Conservation (phyloP, 2,797 vertebrate species). For the Peromyscus eremicus region DNA sequence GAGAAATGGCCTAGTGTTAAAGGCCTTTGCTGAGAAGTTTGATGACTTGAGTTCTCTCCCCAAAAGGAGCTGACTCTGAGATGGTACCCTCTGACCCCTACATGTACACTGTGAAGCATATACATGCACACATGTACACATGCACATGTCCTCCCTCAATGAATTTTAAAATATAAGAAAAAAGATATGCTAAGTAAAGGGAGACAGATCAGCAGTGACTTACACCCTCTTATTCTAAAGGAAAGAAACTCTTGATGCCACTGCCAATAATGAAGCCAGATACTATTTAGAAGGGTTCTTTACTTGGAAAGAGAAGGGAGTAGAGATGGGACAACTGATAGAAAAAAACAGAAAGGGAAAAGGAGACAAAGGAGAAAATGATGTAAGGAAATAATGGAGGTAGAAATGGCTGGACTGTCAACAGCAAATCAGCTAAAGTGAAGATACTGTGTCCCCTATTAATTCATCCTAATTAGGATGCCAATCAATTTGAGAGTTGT, state of each 20-base stretch:
- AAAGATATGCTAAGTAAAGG: neutral
- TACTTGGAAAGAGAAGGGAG: neutral
- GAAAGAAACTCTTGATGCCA: neutral
- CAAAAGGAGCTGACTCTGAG: neutral
- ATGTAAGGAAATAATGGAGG: neutral
- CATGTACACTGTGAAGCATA: neutral
- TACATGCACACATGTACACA: neutral
- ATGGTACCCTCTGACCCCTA: neutral
- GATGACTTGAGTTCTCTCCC: neutral
- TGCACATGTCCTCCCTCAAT: no score
- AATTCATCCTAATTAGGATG: neutral
- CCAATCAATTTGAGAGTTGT: neutral
- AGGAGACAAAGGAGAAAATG: neutral
- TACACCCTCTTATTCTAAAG: neutral
- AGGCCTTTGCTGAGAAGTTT: neutral
- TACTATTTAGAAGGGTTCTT: neutral
- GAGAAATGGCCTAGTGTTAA: neutral
- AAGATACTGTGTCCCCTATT: neutral
- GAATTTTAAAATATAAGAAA: neutral
- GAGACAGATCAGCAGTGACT: neutral
- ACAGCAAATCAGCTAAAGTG: no score
- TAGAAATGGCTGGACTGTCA: neutral
- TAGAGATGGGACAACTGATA: accelerated
- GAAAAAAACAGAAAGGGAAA: neutral
- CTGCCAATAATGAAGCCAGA: neutral